Conservation (phyloP, 2,113 vertebrate species). For the Herpailurus yagouaroundi region DNA sequence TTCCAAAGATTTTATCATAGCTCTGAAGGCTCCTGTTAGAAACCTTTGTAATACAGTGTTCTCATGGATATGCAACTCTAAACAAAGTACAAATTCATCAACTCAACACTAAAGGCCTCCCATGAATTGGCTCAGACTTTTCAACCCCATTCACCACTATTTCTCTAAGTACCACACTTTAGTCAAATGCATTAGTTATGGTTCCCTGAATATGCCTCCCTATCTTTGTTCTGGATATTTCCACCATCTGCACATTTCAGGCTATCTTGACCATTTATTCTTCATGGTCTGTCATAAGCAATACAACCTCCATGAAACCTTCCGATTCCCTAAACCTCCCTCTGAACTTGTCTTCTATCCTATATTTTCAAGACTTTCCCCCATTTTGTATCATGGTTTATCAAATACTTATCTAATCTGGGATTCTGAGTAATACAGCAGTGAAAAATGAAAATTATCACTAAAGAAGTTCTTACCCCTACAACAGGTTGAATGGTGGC, state of each 20-base stretch:
- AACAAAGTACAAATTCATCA: slow-evolving; percentile 37
- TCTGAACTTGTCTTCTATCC: background rate
- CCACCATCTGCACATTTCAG: background rate
- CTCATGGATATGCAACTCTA: background rate
- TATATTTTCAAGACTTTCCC: background rate
- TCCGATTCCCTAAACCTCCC: background rate
- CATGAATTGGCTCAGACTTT: background rate
- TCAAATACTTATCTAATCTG: background rate
- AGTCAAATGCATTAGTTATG: background rate
- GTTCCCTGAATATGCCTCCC: background rate
- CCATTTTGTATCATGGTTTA: background rate
- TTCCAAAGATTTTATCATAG: slow-evolving; percentile 6
- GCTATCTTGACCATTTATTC: background rate
- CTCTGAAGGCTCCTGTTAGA: background rate
- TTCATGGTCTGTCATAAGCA: slow-evolving; percentile 9
- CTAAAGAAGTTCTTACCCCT: background rate
- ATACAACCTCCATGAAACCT: background rate
- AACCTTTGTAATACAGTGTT: background rate
- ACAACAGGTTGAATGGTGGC: background rate
- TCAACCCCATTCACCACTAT: background rate
- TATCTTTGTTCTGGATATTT: background rate
- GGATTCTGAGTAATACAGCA: background rate
- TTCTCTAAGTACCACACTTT: background rate
- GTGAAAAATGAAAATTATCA: slow-evolving; percentile 35
- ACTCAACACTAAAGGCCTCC: background rate